Conservation (phyloP, 2,888 invertebrate species). For the Neoitamus cyanurus region DNA sequence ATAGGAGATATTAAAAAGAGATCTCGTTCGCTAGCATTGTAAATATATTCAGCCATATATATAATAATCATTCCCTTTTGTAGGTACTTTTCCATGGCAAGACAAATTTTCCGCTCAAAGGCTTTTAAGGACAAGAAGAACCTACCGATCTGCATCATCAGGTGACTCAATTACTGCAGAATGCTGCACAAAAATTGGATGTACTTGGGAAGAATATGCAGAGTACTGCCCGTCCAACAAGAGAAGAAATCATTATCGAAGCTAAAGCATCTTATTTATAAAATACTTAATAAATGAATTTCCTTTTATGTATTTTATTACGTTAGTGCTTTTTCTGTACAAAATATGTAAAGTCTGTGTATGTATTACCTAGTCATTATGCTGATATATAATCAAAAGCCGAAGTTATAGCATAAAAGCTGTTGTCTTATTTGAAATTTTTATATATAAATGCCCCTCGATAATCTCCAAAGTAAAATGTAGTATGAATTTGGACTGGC, state of each 20-base stretch:
- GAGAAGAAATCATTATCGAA: conserved; percentile 62
- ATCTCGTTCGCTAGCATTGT: background rate
- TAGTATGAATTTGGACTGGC: too few relatives aligned
- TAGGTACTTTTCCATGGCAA: conserved; percentile 64
- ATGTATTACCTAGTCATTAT: background rate
- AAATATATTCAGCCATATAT: background rate
- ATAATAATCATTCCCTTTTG: conserved; percentile 28
- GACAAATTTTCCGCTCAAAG: conserved; percentile 61
- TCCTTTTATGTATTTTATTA: background rate
- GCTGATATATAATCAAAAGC: background rate
- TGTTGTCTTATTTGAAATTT: background rate
- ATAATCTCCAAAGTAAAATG: too few relatives aligned
- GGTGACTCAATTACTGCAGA: conserved; percentile 69
- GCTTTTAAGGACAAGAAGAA: conserved; percentile 60
- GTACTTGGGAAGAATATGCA: conserved; percentile 75
- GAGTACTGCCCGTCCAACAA: conserved; percentile 74
- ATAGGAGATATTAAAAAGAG: conserved; percentile 50
- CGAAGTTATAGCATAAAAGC: background rate
- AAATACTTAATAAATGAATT: background rate
- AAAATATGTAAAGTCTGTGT: background rate
- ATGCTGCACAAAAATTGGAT: conserved; percentile 71
- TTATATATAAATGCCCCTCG: background rate
- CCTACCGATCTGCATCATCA: conserved; percentile 52
- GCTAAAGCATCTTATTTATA: background rate
- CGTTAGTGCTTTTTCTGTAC: background rate